Conservation (phyloP, 2,888 invertebrate species). For the Urechis unicinctus region DNA sequence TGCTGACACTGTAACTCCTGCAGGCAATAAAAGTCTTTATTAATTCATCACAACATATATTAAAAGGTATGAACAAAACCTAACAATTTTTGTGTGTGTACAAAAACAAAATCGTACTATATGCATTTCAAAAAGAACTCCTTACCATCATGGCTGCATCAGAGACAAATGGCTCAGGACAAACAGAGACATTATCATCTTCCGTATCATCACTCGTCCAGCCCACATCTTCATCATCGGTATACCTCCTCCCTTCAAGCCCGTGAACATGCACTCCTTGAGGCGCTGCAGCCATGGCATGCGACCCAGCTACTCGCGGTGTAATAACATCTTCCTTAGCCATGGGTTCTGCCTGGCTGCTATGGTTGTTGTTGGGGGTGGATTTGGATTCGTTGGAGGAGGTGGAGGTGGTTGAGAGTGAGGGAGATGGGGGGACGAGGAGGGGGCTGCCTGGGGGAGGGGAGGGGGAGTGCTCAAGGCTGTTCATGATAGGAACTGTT, state of each 20-base stretch:
- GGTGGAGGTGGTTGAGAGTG: not conserved
- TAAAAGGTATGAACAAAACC: no score
- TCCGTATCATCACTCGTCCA: conserved; percentile 65
- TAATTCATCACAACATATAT: no score
- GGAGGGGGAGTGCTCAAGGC: not conserved
- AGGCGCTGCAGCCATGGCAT: not conserved
- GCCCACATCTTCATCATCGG: conserved; percentile 66
- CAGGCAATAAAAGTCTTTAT: not conserved
- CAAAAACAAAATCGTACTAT: no score
- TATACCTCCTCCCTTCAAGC: no score
- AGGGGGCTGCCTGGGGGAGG: not conserved
- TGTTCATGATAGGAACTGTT: not conserved
- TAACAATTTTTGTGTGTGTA: no score
- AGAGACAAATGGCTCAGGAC: not conserved
- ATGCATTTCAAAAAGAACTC: not conserved
- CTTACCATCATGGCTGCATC: not conserved
- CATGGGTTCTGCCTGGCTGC: no score
- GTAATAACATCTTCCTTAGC: not conserved
- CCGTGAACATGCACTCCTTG: no score
- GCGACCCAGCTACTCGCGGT: not conserved
- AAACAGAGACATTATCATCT: not conserved
- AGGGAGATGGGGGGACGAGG: no score
- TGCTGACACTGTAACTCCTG: conserved; percentile 4
- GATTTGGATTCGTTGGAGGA: not conserved
- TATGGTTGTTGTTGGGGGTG: no score